A percentile compares a stretch with the other conserved stretches of the same genome.
phyloP scores from a whole-genome alignment of 2,888 invertebrate genomes.

The Drosophila villosipedis region DNA sequence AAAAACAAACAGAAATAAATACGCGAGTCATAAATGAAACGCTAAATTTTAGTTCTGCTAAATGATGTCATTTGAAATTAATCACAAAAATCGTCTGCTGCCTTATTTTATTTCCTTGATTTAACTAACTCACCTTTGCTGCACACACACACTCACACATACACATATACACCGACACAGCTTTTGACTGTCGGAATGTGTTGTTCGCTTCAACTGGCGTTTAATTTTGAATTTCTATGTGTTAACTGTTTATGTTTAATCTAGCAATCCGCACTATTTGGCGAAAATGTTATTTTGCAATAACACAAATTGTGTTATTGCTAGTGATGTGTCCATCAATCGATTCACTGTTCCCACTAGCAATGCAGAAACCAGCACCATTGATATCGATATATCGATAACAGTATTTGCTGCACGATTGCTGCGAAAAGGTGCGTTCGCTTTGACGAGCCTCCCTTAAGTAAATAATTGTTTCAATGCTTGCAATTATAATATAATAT shows the following conservation, averaged over 20 bases:
- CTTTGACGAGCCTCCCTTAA: neutral
- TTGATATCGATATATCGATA: slow-evolving; percentile 30
- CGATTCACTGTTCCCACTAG: neutral
- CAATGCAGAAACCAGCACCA: neutral
- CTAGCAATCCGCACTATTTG: slow-evolving; percentile 29
- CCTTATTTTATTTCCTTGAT: slow-evolving; percentile 22
- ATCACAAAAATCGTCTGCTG: slow-evolving; percentile 39
- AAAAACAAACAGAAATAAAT: slow-evolving; percentile 63
- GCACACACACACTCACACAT: neutral
- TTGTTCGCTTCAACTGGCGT: neutral
- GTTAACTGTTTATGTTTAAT: slow-evolving; percentile 34
- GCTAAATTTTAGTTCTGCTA: slow-evolving; percentile 52
- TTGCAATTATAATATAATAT: slow-evolving; percentile 3
- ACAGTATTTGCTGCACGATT: slow-evolving; percentile 2
- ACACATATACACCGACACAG: neutral
- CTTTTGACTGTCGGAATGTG: slow-evolving; percentile 1
- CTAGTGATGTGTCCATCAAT: slow-evolving; percentile 26
- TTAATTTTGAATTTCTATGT: slow-evolving; percentile 10
- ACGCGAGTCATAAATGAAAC: slow-evolving; percentile 41
- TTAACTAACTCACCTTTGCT: slow-evolving; percentile 34
- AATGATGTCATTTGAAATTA: slow-evolving; percentile 74
- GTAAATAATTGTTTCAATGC: slow-evolving; percentile 30
- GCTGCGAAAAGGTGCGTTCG: slow-evolving; percentile 26
- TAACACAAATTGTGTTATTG: slow-evolving; percentile 50
- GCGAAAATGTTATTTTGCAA: slow-evolving; percentile 46